Evolutionary conservation across 2,113 vertebrate genomes (phyloP).

Genomic region (Pungitius pungitius): DNA sequence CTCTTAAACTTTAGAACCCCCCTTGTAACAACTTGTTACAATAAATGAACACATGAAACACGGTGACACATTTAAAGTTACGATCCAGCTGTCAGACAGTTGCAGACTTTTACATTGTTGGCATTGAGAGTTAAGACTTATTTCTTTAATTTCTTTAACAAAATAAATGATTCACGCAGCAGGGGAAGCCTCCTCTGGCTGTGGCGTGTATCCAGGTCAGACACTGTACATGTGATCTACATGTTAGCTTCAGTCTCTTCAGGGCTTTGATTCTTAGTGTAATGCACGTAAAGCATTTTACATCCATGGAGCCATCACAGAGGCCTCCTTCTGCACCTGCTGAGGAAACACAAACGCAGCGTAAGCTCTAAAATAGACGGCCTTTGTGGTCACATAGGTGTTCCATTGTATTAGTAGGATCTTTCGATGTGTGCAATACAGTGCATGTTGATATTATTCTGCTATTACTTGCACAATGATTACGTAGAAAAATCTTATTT

Average conservation of each 20-base stretch:
- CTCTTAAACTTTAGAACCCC: not conserved
- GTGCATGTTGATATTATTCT: not conserved
- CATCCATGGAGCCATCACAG: constrained; percentile 85
- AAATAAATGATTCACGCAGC: constrained; percentile 9
- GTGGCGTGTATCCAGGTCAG: not conserved
- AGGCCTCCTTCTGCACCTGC: constrained; percentile 86
- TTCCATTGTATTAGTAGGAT: not conserved
- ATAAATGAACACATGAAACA: too few species aligned
- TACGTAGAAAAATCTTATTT: not conserved
- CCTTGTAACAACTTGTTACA: too few species aligned
- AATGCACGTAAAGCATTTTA: constrained; percentile 40
- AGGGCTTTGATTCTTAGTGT: not conserved
- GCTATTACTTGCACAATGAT: not conserved
- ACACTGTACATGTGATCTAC: not conserved
- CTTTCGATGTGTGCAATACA: not conserved
- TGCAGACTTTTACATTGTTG: not conserved
- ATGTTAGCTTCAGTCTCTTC: constrained; percentile 10
- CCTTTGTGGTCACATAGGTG: not conserved
- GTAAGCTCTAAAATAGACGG: not conserved
- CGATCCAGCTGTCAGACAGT: not conserved
- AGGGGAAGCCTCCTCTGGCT: constrained; percentile 10
- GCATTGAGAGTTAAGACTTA: not conserved
- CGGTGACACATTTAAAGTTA: not conserved
- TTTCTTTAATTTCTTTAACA: constrained; percentile 42
- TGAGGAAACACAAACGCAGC: constrained; percentile 24